phyloP scores from a whole-genome alignment of 2,113 vertebrate species.

The Strigops habroptila region DNA sequence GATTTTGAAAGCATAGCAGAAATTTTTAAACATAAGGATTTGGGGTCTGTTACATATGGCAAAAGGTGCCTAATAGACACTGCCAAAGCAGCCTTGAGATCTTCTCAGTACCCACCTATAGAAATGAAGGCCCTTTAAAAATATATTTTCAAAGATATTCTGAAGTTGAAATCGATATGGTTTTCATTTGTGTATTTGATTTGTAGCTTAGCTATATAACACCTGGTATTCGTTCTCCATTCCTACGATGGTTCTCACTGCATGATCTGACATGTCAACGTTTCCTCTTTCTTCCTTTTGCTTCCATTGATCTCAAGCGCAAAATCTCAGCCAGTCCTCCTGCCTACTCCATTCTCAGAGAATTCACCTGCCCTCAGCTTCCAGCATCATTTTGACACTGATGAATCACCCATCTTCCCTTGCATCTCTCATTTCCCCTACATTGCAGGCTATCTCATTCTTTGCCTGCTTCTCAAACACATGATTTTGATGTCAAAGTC shows the following conservation, averaged over 20 bases:
- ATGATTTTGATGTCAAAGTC: constrained; percentile 50
- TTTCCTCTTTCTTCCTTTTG: background rate
- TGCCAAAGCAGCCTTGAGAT: background rate
- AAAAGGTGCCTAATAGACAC: background rate
- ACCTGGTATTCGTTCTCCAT: fast-evolving
- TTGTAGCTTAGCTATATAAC: background rate
- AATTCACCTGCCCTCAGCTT: background rate
- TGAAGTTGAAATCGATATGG: background rate
- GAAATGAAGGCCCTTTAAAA: background rate
- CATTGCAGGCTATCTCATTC: background rate
- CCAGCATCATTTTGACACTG: constrained; percentile 11
- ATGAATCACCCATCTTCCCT: constrained; percentile 30
- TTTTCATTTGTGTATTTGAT: background rate
- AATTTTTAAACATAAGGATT: background rate
- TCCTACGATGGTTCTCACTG: background rate
- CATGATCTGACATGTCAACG: background rate
- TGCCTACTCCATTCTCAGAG: background rate
- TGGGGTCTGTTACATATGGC: no score
- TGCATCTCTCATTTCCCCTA: constrained; percentile 30
- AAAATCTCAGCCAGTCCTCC: background rate
- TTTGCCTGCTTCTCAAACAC: constrained; percentile 34
- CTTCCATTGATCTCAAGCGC: background rate
- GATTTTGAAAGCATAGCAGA: background rate
- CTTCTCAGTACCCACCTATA: background rate
- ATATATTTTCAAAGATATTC: background rate